These are phyloP conservation scores for Drosophila tsacasi DNA, from an alignment of 1,140 invertebrate genomes.

Conservation along the genomic window DNA sequence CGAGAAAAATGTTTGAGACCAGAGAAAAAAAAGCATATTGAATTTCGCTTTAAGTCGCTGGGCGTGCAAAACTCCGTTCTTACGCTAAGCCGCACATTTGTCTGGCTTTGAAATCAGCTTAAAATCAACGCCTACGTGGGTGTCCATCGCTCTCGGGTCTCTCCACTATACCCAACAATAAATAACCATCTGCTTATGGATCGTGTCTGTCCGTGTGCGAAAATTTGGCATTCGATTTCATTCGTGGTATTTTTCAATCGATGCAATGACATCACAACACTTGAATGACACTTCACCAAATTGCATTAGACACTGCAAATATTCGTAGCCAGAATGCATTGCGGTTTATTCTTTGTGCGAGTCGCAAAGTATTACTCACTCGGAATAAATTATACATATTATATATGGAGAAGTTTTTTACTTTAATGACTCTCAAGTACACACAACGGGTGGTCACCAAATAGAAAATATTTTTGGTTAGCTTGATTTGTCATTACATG, in stretches of 20 bases:
- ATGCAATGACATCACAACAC: conserved; percentile 61
- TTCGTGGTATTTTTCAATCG: conserved; percentile 36
- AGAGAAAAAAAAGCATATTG: conserved; percentile 57
- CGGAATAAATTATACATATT: not conserved
- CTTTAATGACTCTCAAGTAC: conserved; percentile 24
- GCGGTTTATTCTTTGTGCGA: conserved; percentile 29
- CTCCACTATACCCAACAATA: conserved; percentile 36
- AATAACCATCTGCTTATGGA: conserved; percentile 73
- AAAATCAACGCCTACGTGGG: conserved; percentile 82
- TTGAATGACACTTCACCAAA: conserved; percentile 28
- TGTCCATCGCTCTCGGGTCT: conserved; percentile 43
- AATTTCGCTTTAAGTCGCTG: conserved; percentile 66
- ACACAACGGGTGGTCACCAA: conserved; percentile 25
- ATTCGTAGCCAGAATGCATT: conserved; percentile 9
- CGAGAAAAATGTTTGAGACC: conserved; percentile 7
- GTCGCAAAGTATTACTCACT: conserved; percentile 23
- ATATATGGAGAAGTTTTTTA: conserved; percentile 20
- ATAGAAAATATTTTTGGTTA: conserved; percentile 33
- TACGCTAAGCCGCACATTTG: conserved; percentile 75
- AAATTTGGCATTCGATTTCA: conserved; percentile 71
- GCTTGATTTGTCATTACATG: conserved; percentile 46
- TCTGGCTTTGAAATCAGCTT: conserved; percentile 83
- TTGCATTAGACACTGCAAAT: conserved; percentile 43
- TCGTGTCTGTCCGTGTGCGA: conserved; percentile 27
- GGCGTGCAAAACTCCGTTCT: conserved; percentile 69